These are phyloP conservation scores for Serranus cabrilla DNA, from an alignment of 2,797 vertebrate species.

Conservation along the genomic window DNA sequence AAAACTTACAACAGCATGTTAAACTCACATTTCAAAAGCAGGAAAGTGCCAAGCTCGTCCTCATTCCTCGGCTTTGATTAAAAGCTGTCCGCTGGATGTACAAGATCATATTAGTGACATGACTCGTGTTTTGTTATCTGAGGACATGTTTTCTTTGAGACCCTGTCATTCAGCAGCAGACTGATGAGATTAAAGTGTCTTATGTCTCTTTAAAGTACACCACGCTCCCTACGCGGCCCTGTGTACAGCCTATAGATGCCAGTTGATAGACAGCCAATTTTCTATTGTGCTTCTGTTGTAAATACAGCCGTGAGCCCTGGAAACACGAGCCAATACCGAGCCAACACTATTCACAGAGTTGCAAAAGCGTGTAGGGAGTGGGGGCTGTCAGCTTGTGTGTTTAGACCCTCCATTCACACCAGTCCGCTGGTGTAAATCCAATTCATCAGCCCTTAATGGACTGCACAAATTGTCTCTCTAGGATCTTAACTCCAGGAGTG, in stretches of 20 bases:
- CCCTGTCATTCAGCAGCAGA: constrained; percentile 20
- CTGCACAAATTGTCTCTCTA: constrained; percentile 81
- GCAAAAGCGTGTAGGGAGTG: constrained; percentile 27
- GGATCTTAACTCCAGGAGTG: constrained; percentile 69
- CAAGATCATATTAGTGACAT: constrained; percentile 23
- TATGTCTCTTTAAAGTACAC: constrained; percentile 50
- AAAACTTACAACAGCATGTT: constrained; percentile 17
- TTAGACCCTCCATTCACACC: constrained; percentile 67
- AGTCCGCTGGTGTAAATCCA: constrained; percentile 80
- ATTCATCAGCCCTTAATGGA: constrained; percentile 85
- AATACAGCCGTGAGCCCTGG: constrained; percentile 50
- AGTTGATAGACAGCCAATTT: constrained; percentile 45
- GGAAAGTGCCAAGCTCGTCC: constrained; percentile 26
- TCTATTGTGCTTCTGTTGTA: constrained; percentile 51
- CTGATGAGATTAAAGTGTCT: constrained; percentile 53
- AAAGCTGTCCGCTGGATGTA: constrained; percentile 39
- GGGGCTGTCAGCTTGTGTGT: constrained; percentile 61
- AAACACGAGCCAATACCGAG: constrained; percentile 27
- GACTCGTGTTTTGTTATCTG: constrained; percentile 8
- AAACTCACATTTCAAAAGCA: constrained; percentile 27
- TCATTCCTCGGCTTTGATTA: constrained; percentile 25
- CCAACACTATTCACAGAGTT: constrained; percentile 49
- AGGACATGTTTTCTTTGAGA: constrained; percentile 25
- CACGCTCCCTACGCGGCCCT: constrained; percentile 6
- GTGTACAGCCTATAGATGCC: constrained; percentile 37